Base-by-base conservation (phyloP, 2,888 invertebrate genomes). In the Mamestra brassicae region DNA sequence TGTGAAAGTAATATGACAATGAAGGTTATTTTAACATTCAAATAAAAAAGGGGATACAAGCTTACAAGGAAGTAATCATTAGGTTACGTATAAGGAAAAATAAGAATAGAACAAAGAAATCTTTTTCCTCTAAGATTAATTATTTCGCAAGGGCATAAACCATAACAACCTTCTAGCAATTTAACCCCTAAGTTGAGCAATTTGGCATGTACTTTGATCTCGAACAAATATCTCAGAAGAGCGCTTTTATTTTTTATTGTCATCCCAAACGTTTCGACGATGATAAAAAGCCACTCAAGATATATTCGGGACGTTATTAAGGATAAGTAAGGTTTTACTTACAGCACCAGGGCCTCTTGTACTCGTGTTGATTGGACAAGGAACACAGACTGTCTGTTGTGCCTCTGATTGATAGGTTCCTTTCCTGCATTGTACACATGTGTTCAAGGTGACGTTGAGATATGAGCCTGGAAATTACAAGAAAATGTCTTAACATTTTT, bases 341-440 rank as follows among this genome's bases (percentile, higher is more conserved):
- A 98, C 98, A 77, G 99, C 98, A 76, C 98, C 98, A 1, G 97
- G 97, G 87, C 97, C 97, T 89, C 98, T 98, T 0, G 99, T 99
- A 89, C 99, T 99, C 36, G 98, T 99, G 92, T 99, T 99, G 60
- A 98, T 98, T 45, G 99, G 99, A 90, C 99, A 99, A 57, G 98
- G 97, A 71, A 98, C 96, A 92, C 99, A 99, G 57, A 97, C 97
- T 0, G 98, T 98, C 91, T 99, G 99, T 90, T 99, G 99, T 0
- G 98, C 97, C 89, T 98, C 98, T 1, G 99, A 97, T 93, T 99
- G 99, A 92, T 99, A 99, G 75, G 97, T 98, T 82, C 99, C 99
- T 93, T 98, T 98, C 86, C 98, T 98, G 92, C 99, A 99, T 78
- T 97, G 97, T 67, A 98, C 96, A 91, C 99, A 99, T 87, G 97